Conservation (phyloP, 2,113 vertebrate genomes). For the Cyphomyrus discorhynchus region DNA sequence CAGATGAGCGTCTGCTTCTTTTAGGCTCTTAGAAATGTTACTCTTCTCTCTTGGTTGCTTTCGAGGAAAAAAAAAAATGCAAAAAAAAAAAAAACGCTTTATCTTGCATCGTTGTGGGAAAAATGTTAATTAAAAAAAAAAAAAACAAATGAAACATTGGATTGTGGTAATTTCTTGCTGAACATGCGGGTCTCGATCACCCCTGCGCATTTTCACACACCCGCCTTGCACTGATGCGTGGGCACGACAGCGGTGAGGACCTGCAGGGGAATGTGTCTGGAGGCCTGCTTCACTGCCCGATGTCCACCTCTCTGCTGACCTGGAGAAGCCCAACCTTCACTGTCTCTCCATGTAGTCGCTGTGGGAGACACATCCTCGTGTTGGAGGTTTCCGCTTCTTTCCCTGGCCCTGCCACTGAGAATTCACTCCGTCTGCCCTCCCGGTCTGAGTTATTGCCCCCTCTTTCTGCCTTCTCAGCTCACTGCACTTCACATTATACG, state of each 20-base stretch:
- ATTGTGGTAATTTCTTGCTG: neutral
- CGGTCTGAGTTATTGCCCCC: neutral
- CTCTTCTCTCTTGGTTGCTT: constrained; percentile 52
- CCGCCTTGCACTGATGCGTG: neutral
- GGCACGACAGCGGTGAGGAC: neutral
- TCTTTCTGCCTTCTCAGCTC: neutral
- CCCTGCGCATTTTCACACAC: neutral
- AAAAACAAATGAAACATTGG: constrained; percentile 40
- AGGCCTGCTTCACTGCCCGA: neutral
- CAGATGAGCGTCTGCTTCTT: constrained; percentile 50
- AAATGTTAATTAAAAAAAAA: constrained; percentile 58
- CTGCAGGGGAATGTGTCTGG: neutral
- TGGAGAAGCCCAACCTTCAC: neutral
- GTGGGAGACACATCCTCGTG: neutral
- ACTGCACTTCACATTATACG: neutral
- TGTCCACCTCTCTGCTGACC: neutral
- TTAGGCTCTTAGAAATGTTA: constrained; percentile 43
- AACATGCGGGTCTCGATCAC: neutral
- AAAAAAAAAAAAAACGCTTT: constrained; percentile 33
- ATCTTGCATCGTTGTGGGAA: constrained; percentile 63
- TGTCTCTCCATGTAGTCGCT: neutral
- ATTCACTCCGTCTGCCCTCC: neutral
- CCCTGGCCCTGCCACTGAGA: neutral
- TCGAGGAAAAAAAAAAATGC: constrained; percentile 41
- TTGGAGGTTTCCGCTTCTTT: neutral